These are phyloP conservation scores for Periophthalmus modestus DNA, from an alignment of 2,113 vertebrate genomes.

Conservation along the genomic window DNA sequence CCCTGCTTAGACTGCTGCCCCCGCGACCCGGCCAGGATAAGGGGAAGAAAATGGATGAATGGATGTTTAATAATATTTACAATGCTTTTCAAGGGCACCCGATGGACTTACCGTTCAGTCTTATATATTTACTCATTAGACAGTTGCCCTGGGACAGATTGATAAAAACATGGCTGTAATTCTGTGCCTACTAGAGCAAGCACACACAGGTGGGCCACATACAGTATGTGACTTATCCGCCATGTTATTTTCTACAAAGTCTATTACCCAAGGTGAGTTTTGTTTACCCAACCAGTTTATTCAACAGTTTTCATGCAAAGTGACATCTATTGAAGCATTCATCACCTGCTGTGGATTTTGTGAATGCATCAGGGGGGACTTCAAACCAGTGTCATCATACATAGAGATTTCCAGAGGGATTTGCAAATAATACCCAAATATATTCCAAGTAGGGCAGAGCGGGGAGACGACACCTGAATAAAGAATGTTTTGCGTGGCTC, in stretches of 20 bases:
- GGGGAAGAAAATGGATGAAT: too few species aligned
- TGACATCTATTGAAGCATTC: constrained; percentile 25
- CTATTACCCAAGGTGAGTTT: not conserved
- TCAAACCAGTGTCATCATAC: constrained; percentile 11
- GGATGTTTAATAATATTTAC: too few species aligned
- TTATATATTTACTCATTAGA: too few species aligned
- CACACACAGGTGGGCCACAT: not conserved
- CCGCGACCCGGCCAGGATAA: too few species aligned
- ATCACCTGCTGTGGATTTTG: constrained; percentile 13
- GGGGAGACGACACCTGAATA: constrained; percentile 18
- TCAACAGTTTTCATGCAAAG: constrained; percentile 7
- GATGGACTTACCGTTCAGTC: too few species aligned
- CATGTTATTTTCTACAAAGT: not conserved
- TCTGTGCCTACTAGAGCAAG: not conserved
- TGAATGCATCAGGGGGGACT: not conserved
- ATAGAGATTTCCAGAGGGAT: constrained; percentile 18
- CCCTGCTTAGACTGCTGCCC: too few species aligned
- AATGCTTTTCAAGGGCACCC: too few species aligned
- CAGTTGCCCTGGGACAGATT: not conserved
- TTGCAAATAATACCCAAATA: constrained; percentile 50
- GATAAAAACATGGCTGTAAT: not conserved
- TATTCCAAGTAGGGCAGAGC: constrained; percentile 26
- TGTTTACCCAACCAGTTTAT: not conserved
- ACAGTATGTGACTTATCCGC: not conserved
- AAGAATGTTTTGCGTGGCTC: constrained; percentile 15